phyloP scores from a whole-genome alignment of 2,797 vertebrate genomes.

The Protonibea diacanthus region DNA sequence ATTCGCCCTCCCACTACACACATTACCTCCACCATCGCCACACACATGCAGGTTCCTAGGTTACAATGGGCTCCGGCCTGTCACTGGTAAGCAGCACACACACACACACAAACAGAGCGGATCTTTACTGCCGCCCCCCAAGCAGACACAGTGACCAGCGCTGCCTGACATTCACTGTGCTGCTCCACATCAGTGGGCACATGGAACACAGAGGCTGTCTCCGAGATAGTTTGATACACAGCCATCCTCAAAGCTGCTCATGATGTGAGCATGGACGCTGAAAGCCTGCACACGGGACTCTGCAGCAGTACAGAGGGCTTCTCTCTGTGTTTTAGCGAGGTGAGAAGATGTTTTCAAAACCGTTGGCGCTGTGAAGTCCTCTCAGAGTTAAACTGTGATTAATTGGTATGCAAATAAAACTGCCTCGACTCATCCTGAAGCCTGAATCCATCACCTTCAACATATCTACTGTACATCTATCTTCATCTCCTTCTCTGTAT shows the following conservation, averaged over 20 bases:
- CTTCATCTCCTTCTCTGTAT: not conserved
- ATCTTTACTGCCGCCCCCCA: constrained; percentile 33
- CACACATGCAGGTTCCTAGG: constrained; percentile 58
- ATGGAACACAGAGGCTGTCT: constrained; percentile 47
- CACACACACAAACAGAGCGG: constrained; percentile 37
- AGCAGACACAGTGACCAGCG: constrained; percentile 51
- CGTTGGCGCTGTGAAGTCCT: not conserved
- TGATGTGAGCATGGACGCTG: constrained; percentile 47
- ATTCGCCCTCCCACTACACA: constrained; percentile 73
- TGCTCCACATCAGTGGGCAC: constrained; percentile 61
- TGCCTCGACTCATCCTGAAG: not conserved
- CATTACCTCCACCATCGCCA: constrained; percentile 47
- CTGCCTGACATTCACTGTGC: constrained; percentile 52
- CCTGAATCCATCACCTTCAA: not conserved
- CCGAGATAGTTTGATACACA: constrained; percentile 48
- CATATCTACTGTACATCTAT: not conserved
- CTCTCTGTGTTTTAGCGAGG: constrained; percentile 1
- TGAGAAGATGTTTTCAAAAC: not conserved
- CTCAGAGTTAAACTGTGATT: constrained; percentile 11
- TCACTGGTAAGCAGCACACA: constrained; percentile 29
- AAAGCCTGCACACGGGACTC: constrained; percentile 33
- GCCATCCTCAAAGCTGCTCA: constrained; percentile 50
- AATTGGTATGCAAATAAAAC: constrained; percentile 23
- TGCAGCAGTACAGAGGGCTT: constrained; percentile 16
- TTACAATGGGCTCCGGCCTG: constrained; percentile 31